Percentiles rank a stretch among this genome's conserved stretches.
phyloP scores from a whole-genome alignment of 2,888 invertebrate genomes.

The Coelinius sp. region DNA sequence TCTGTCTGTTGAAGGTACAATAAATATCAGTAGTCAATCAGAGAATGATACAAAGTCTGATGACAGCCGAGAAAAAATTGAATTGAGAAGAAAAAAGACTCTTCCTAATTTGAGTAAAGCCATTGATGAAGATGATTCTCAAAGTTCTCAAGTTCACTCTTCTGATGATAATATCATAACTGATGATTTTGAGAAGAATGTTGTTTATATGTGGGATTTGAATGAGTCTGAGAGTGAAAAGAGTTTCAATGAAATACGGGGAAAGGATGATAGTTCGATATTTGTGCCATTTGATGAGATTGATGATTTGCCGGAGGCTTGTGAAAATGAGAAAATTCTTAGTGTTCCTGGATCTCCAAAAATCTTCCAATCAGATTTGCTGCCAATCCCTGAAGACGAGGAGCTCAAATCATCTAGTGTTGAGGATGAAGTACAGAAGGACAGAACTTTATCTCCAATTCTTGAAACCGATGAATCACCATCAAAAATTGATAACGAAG shows the following conservation, averaged over 20 bases:
- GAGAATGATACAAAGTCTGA: constrained; percentile 58
- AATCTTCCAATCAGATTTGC: background rate
- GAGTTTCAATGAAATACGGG: constrained; percentile 32
- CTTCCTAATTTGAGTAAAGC: background rate
- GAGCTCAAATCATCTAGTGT: constrained; percentile 15
- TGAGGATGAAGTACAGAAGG: background rate
- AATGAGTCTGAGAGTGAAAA: constrained; percentile 29
- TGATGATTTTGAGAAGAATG: constrained; percentile 3
- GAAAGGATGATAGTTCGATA: background rate
- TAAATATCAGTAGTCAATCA: constrained; percentile 20
- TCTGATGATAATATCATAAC: constrained; percentile 1
- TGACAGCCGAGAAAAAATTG: constrained; percentile 51
- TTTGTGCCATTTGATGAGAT: constrained; percentile 4
- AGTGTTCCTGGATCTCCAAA: background rate
- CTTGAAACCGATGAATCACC: background rate
- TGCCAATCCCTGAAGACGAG: constrained; percentile 32
- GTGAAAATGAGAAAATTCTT: background rate
- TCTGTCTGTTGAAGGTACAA: constrained; percentile 46
- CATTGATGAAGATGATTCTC: background rate
- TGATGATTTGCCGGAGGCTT: background rate
- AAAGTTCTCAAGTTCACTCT: background rate
- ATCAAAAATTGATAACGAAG: background rate
- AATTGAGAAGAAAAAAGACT: constrained; percentile 10
- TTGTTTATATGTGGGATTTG: constrained; percentile 6
- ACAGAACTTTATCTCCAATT: background rate